phyloP scores from a whole-genome alignment of 2,797 vertebrate species.

The Carcharodon carcharias region DNA sequence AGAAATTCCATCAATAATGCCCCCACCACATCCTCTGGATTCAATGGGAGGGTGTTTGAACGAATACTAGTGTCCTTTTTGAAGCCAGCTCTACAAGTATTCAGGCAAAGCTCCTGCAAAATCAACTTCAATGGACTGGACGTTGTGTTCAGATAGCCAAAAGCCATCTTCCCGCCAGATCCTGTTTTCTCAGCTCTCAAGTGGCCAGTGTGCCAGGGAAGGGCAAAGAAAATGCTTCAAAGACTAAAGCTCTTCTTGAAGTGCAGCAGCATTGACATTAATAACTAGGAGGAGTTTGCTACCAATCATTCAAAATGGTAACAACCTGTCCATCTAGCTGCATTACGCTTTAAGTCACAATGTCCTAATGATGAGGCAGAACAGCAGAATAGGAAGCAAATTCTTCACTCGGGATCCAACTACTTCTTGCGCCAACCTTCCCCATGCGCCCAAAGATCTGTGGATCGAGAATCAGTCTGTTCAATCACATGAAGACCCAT shows the following conservation, averaged over 20 bases:
- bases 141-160: no score
- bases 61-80: no score
- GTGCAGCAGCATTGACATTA: neutral
- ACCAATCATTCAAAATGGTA: neutral
- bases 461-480: neutral
- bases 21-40: no score
- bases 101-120: neutral
- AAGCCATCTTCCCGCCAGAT: neutral
- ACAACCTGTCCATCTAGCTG: neutral
- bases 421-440: neutral
- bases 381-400: neutral
- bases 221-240: no score
- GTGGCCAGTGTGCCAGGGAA: no score
- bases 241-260: neutral
- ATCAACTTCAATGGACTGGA: neutral
- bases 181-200: neutral
- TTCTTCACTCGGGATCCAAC: neutral
- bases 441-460: neutral
- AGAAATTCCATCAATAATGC: no score
- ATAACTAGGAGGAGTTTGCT: neutral
- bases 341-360: neutral
- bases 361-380: neutral
- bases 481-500: neutral
- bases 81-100: no score
- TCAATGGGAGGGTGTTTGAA: no score